A percentile compares a stretch with the other conserved stretches of the same genome.
Conservation (phyloP, 2,797 vertebrate species). For the Semotilus atromaculatus region DNA sequence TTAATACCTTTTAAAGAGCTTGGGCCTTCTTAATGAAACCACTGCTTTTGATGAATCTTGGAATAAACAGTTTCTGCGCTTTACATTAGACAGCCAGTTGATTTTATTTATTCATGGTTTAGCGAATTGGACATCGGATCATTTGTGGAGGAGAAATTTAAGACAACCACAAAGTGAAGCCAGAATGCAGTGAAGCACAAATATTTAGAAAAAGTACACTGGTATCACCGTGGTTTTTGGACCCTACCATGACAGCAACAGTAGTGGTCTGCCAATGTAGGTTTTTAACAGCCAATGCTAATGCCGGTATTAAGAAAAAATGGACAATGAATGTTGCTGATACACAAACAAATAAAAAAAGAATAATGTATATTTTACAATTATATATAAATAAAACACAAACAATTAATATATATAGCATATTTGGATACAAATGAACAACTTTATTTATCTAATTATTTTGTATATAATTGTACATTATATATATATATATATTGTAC, state of each 20-base stretch:
- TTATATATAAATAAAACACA: no score
- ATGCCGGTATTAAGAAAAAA: no score
- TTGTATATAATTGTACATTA: no score
- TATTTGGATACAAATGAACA: not conserved
- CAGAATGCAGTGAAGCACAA: not conserved
- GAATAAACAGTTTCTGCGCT: constrained; percentile 20
- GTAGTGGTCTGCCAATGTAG: not conserved
- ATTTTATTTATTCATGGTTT: not conserved
- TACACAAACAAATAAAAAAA: not conserved
- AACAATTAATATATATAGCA: no score
- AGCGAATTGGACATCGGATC: not conserved
- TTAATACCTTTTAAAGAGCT: constrained; percentile 29
- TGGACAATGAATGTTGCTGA: not conserved
- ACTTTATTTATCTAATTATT: no score
- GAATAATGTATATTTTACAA: no score
- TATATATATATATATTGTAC: no score
- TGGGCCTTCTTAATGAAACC: constrained; percentile 19
- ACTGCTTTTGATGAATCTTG: constrained; percentile 23
- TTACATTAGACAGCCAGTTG: constrained; percentile 22
- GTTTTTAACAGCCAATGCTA: not conserved
- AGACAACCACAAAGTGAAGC: not conserved
- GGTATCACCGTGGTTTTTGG: not conserved
- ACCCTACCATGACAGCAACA: not conserved
- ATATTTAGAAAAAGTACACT: constrained; percentile 5
- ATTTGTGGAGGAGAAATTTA: not conserved